Evolutionary conservation across 2,113 vertebrate genomes (phyloP).

Genomic region (Cranoglanis bouderius): DNA sequence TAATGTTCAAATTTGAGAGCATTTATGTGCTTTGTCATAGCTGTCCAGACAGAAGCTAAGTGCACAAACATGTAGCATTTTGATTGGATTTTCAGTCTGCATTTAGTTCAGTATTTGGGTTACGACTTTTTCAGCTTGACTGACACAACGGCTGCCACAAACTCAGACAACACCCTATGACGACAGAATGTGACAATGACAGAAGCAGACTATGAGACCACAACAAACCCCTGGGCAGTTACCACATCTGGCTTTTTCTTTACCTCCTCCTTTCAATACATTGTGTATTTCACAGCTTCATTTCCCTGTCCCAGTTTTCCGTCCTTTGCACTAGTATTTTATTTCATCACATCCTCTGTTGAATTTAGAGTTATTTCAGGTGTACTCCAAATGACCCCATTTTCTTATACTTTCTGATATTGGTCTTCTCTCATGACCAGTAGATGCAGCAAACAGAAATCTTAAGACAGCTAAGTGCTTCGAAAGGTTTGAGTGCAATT

Average conservation of each 20-base stretch:
- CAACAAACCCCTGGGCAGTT: constrained; percentile 11
- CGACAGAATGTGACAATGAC: neutral
- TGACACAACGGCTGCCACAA: neutral
- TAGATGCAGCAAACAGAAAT: neutral
- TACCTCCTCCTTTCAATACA: neutral
- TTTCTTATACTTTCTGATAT: constrained; percentile 8
- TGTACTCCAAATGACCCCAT: constrained; percentile 17
- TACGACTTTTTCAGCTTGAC: neutral
- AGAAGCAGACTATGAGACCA: constrained; percentile 11
- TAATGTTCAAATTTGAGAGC: neutral
- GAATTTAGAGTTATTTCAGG: constrained; percentile 6
- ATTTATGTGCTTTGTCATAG: neutral
- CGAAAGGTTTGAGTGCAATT: neutral
- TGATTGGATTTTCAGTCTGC: neutral
- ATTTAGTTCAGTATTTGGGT: neutral
- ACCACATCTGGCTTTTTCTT: constrained; percentile 5
- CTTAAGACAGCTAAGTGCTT: neutral
- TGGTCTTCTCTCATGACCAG: constrained; percentile 5
- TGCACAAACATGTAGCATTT: neutral
- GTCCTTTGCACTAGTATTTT: neutral
- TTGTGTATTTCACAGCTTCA: constrained; percentile 7
- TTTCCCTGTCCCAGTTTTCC: constrained; percentile 3
- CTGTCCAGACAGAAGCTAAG: constrained; percentile 21
- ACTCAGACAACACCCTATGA: constrained; percentile 21
- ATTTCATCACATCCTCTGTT: neutral